Conservation (phyloP, 2,888 invertebrate species). For the Ceraclea dissimilis region DNA sequence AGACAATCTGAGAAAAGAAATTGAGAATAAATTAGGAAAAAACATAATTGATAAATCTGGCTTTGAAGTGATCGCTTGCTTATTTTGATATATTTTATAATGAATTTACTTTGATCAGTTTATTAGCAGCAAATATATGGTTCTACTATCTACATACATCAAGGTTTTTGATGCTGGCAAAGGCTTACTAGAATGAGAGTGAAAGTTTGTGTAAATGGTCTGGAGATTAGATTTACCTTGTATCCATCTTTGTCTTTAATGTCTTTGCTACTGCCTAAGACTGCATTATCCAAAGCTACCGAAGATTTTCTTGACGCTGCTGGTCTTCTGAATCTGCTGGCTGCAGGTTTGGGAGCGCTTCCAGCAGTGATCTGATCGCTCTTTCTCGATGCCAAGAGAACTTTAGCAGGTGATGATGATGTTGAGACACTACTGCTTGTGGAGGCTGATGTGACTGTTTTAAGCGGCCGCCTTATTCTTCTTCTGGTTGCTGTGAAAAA, state of each 20-base stretch:
- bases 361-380: constrained; percentile 42
- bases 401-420: constrained; percentile 4
- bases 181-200: too few relatives aligned
- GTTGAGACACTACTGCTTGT: constrained; percentile 28
- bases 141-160: too few relatives aligned
- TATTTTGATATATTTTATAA: too few relatives aligned
- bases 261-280: constrained; percentile 45
- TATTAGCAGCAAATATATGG: background rate
- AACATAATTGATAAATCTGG: too few relatives aligned
- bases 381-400: constrained; percentile 19
- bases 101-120: too few relatives aligned
- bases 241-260: constrained; percentile 65
- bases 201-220: too few relatives aligned
- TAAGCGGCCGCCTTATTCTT: constrained; percentile 59
- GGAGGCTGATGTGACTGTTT: constrained; percentile 50
- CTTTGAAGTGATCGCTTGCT: too few relatives aligned
- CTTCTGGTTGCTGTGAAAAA: constrained; percentile 52
- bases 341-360: constrained; percentile 57
- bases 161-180: too few relatives aligned
- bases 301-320: constrained; percentile 51
- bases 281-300: constrained; percentile 48
- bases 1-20: constrained; percentile 58
- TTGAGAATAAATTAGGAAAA: constrained; percentile 4
- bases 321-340: constrained; percentile 58
- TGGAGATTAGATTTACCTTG: too few relatives aligned